phyloP scores from a whole-genome alignment of 2,797 vertebrate species.

The Sebastes hubbsi region DNA sequence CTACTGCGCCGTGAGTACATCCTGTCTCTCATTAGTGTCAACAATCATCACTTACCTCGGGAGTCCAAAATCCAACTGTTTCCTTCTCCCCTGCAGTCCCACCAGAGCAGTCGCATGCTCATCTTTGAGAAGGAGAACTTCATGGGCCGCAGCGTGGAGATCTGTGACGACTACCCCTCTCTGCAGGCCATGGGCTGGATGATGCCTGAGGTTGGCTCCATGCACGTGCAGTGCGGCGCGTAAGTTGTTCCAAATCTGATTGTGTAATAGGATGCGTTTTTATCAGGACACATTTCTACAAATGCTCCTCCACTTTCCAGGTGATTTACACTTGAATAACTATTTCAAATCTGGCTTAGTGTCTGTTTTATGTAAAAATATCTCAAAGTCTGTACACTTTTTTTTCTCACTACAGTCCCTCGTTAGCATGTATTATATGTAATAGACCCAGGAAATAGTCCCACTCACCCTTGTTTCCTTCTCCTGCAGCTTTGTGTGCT shows the following conservation, averaged over 20 bases:
- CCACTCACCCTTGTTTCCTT: neutral
- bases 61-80: neutral
- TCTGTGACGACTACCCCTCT: conserved; percentile 87
- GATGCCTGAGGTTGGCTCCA: conserved; percentile 84
- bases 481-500: conserved; percentile 84
- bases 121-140: conserved; percentile 86
- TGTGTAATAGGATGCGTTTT: neutral
- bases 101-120: conserved; percentile 81
- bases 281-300: neutral
- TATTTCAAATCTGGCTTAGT: neutral
- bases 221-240: conserved; percentile 87
- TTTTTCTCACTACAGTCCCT: neutral
- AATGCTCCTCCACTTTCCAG: neutral
- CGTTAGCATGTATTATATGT: neutral
- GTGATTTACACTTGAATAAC: neutral
- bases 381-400: neutral
- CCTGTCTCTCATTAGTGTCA: neutral
- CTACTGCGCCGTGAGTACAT: conserved; percentile 83
- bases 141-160: conserved; percentile 82
- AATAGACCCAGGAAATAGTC: conserved; percentile 19
- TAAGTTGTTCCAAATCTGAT: conserved; percentile 63
- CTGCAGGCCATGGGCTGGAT: conserved; percentile 89
- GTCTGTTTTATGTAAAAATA: neutral
- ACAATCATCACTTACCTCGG: too few species aligned
- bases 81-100: conserved; percentile 66